phyloP scores from a whole-genome alignment of 2,797 vertebrate species.

The Helicolenus hilgendorfi region DNA sequence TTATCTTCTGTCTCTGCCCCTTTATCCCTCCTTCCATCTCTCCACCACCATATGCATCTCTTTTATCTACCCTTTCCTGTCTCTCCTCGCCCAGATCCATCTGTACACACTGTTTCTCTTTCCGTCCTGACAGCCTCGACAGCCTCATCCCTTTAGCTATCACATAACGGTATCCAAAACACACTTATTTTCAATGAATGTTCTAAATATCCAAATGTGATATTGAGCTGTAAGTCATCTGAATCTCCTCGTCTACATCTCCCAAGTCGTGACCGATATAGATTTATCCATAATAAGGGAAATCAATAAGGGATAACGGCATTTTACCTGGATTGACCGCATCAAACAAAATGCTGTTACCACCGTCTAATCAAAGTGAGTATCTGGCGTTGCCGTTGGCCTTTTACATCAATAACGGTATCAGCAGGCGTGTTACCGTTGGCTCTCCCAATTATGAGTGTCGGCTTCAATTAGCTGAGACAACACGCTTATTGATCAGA shows the following conservation, averaged over 20 bases:
- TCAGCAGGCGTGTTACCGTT: conserved; percentile 48
- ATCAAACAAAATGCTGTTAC: conserved; percentile 12
- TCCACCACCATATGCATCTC: conserved; percentile 33
- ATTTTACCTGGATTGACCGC: conserved; percentile 1
- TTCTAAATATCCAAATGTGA: background rate
- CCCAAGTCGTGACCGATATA: background rate
- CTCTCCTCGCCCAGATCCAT: background rate
- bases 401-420: conserved; percentile 59
- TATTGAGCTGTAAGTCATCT: conserved; percentile 6
- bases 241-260: background rate
- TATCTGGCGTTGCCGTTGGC: conserved; percentile 19
- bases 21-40: conserved; percentile 36
- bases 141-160: background rate
- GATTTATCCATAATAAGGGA: conserved; percentile 8
- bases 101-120: conserved; percentile 4
- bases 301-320: conserved; percentile 27
- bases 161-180: background rate
- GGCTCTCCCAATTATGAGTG: conserved; percentile 75
- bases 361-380: conserved; percentile 37
- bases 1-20: conserved; percentile 64
- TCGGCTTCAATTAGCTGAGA: conserved; percentile 81
- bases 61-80: conserved; percentile 35
- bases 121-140: background rate
- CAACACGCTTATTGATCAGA: conserved; percentile 81
- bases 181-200: background rate